Conservation (phyloP, 2,113 vertebrate genomes). For the Megaceryle torquata region DNA sequence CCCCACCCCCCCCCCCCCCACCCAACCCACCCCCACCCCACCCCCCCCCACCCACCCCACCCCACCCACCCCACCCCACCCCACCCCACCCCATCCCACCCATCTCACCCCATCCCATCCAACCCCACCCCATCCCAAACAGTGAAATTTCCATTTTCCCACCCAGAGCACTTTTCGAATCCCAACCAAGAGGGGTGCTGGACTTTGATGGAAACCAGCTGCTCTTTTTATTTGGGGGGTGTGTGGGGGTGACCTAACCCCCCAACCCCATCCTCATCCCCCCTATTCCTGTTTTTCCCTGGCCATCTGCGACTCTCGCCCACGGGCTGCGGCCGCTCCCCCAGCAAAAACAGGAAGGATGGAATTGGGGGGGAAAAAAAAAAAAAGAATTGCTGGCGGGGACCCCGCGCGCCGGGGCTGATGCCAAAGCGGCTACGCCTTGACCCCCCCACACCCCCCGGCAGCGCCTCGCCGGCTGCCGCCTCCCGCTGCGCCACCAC, state of each 20-base stretch:
- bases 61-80: background rate
- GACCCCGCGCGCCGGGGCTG: background rate
- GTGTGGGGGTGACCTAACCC: background rate
- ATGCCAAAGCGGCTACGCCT: background rate
- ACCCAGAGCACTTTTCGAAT: background rate
- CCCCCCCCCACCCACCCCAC: too few relatives aligned
- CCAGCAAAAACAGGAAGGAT: slow-evolving; percentile 43
- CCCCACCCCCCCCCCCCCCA: too few relatives aligned
- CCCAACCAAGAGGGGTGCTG: background rate
- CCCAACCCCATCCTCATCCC: background rate
- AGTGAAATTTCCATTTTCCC: background rate
- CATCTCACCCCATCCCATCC: background rate
- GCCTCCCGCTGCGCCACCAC: background rate
- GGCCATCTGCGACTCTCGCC: background rate
- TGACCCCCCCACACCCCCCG: background rate
- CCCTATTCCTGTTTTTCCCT: background rate
- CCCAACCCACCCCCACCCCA: too few relatives aligned
- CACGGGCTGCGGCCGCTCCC: background rate
- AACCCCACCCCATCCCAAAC: background rate
- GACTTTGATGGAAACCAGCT: rapidly evolving
- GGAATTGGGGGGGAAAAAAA: background rate
- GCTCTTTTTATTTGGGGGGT: background rate
- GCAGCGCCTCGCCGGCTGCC: background rate
- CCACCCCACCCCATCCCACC: too few relatives aligned
- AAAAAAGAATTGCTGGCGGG: background rate